Base-by-base conservation (phyloP, 1,140 invertebrate species). In the Drosophila parvula region DNA sequence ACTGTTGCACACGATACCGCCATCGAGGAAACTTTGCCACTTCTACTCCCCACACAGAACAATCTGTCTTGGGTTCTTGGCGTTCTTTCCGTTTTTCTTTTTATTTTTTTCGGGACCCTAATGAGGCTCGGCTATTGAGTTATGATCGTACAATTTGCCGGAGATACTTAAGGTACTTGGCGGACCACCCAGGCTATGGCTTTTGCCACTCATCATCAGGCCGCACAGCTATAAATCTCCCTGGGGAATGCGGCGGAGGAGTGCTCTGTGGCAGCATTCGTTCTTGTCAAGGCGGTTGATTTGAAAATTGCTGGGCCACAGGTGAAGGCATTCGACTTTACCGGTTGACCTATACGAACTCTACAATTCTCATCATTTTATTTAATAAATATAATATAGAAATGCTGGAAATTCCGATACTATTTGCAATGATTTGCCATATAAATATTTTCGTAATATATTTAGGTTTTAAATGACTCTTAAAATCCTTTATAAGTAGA, bases 41-140 rank as follows among this genome's bases (percentile, higher is more conserved):
- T 59, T 53, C n/a, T 34, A n/a, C 45, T 32, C 30, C 14, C 4
- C 16, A 38, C 51, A 55, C 12, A 40, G 38, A 71, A 57, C 68
- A 14, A 71, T 48, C 65, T 50, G 67, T 71, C 67, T 58, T 40
- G 62, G 68, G 70, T 50, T 74, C 38, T 57, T 69, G 48, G 61
- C 55, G 53, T 59, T 16, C 6, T 38, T 22, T 27, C 3, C 11
- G 4, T 22, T 30, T 30, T 40, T 36, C 36, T 40, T 30, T 12
- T 38, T 30, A 8, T 27, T 30, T 5, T 41, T 55, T 68, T 56
- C 5, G 65, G 61, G 68, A 61, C 82, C 78, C 76, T 86, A 86
- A 86, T 88, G 82, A 88, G 84, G 48, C 60, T 36, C n/a, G 45
- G 44, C 67, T 77, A 88, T 86, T 83, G 83, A 86, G 76, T 79